These are phyloP conservation scores for Rhagoletis pomonella DNA, from an alignment of 1,140 invertebrate species.

Conservation along the genomic window DNA sequence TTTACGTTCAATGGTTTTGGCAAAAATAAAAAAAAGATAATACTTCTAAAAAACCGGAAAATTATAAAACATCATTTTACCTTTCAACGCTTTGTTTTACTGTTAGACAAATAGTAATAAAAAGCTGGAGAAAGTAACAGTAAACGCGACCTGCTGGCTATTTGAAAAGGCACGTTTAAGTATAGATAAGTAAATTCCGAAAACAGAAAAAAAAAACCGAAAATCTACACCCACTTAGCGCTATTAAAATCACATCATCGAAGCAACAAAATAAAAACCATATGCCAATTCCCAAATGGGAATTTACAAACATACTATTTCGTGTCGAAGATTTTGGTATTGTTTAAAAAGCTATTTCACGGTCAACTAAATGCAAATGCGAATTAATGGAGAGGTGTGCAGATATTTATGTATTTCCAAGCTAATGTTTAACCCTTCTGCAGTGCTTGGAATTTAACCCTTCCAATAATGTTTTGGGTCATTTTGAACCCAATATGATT, in stretches of 20 bases:
- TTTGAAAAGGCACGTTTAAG: neutral
- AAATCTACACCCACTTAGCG: neutral
- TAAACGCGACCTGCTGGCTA: neutral
- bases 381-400: too few relatives aligned
- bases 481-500: too few relatives aligned
- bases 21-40: neutral
- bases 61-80: neutral
- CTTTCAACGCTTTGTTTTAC: neutral
- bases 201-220: neutral
- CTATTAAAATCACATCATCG: slow-evolving; percentile 29
- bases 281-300: neutral
- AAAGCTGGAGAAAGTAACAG: neutral
- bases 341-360: neutral
- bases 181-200: neutral
- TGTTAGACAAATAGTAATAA: too few relatives aligned
- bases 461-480: too few relatives aligned
- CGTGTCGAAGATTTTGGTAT: too few relatives aligned
- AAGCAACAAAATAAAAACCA: neutral
- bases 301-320: neutral
- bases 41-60: neutral
- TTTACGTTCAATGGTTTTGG: too few relatives aligned
- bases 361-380: neutral
- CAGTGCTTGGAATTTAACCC: too few relatives aligned
- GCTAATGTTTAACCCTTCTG: too few relatives aligned
- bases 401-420: too few relatives aligned